A percentile compares a stretch with the other conserved stretches of the same genome.
phyloP scores from a whole-genome alignment of 2,888 invertebrate species.

The Eumacrocentrus americanus region DNA sequence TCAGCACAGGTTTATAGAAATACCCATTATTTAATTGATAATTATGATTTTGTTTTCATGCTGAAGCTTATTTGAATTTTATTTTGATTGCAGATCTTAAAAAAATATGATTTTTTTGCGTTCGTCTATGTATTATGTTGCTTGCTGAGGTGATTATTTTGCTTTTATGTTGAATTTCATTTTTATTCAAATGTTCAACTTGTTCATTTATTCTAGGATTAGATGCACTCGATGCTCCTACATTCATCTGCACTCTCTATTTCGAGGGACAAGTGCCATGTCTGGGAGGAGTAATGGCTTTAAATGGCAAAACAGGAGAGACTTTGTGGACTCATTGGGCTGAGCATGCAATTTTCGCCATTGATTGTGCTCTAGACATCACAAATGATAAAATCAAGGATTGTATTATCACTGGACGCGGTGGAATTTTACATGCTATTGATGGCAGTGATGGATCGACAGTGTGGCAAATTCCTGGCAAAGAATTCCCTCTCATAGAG shows the following conservation, averaged over 20 bases:
- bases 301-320: constrained; percentile 75
- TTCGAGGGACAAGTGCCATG: constrained; percentile 72
- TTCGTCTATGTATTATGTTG: constrained; percentile 25
- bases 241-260: constrained; percentile 70
- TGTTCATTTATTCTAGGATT: constrained; percentile 44
- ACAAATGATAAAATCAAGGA: constrained; percentile 73
- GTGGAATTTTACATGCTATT: constrained; percentile 72
- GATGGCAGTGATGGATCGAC: constrained; percentile 71
- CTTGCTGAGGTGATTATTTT: constrained; percentile 39
- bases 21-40: constrained; percentile 13
- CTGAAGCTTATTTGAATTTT: constrained; percentile 21
- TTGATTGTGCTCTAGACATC: constrained; percentile 76
- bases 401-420: constrained; percentile 75
- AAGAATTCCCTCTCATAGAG: constrained; percentile 47
- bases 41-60: constrained; percentile 20
- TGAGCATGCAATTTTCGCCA: constrained; percentile 73
- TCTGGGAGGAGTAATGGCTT: constrained; percentile 76
- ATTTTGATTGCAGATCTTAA: constrained; percentile 32
- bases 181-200: neutral
- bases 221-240: constrained; percentile 58
- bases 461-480: constrained; percentile 69
- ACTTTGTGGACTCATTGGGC: constrained; percentile 79
- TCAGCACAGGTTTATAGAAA: constrained; percentile 71
- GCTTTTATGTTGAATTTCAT: constrained; percentile 31
- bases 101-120: constrained; percentile 14